A percentile compares a stretch with the other conserved stretches of the same genome.
phyloP scores from a whole-genome alignment of 2,888 invertebrate genomes.

The Scaptomyza parva region DNA sequence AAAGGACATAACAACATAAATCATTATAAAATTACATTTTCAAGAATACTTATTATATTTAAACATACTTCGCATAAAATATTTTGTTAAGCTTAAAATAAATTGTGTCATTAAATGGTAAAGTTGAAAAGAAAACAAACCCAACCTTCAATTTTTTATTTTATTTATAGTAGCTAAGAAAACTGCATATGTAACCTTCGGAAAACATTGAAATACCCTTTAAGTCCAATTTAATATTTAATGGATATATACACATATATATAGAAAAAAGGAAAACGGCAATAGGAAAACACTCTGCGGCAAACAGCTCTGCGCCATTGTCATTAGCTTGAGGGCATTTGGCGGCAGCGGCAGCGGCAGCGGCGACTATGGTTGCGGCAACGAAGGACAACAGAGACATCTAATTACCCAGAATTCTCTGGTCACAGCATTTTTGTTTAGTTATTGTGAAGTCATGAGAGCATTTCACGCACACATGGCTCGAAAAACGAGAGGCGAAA shows the following conservation, averaged over 20 bases:
- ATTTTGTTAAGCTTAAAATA: too few relatives aligned
- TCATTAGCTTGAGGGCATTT: slow-evolving; percentile 41
- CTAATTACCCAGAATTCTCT: slow-evolving; percentile 59
- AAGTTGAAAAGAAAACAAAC: too few relatives aligned
- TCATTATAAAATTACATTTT: too few relatives aligned
- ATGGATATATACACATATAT: too few relatives aligned
- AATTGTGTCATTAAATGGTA: too few relatives aligned
- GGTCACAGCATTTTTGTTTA: slow-evolving; percentile 47
- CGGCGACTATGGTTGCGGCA: too few relatives aligned
- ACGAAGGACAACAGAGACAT: slow-evolving; percentile 59
- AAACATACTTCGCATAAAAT: too few relatives aligned
- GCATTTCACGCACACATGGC: slow-evolving; percentile 44
- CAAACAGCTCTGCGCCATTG: slow-evolving; percentile 29
- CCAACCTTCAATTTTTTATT: too few relatives aligned
- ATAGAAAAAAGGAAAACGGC: slow-evolving; percentile 17
- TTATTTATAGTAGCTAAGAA: not conserved
- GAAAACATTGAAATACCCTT: not conserved
- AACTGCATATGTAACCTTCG: not conserved
- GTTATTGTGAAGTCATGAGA: slow-evolving; percentile 59
- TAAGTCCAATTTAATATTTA: not conserved
- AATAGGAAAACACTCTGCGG: slow-evolving; percentile 1
- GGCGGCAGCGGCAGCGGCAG: slow-evolving; percentile 8
- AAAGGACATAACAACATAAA: too few relatives aligned
- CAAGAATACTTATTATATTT: too few relatives aligned
- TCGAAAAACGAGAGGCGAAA: slow-evolving; percentile 4